Percentiles rank a stretch among this genome's conserved stretches.
Conservation (phyloP, 35 echinoderm and acorn worm genomes). For the Apostichopus japonicus region DNA sequence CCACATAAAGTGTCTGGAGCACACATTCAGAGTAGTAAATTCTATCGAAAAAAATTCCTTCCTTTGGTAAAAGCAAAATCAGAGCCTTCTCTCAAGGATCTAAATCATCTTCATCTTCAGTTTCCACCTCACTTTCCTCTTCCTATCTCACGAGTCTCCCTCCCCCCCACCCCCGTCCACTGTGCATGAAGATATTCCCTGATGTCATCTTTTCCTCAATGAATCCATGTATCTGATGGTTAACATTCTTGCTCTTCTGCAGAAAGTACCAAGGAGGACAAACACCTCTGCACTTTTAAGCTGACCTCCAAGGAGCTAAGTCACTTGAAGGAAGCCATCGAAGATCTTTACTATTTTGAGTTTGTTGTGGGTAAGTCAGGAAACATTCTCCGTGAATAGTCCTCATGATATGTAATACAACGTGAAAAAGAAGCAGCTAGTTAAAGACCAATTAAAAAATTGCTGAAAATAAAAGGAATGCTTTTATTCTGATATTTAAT, state of each 20-base stretch:
- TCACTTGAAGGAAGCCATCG: constrained; percentile 81
- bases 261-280: constrained; percentile 65
- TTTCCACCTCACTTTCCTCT: too few species aligned
- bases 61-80: too few species aligned
- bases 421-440: neutral
- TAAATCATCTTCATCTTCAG: too few species aligned
- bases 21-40: too few species aligned
- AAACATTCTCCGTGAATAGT: neutral
- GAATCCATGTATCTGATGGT: neutral
- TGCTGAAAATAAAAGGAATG: neutral
- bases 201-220: too few species aligned
- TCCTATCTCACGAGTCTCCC: too few species aligned
- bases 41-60: too few species aligned
- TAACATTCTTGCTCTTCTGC: neutral
- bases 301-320: constrained; percentile 67
- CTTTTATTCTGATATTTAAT: too few species aligned
- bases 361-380: constrained; percentile 90
- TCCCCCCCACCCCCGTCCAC: too few species aligned
- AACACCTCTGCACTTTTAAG: constrained; percentile 82
- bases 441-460: neutral
- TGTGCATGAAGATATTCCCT: too few species aligned
- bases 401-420: neutral
- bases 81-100: too few species aligned
- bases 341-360: constrained; percentile 98
- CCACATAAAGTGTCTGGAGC: too few species aligned